Percentiles rank a stretch among this genome's conserved stretches.
Evolutionary conservation across 2,888 invertebrate genomes (phyloP).

Genomic region (Drosophila nr. perissopoda): DNA sequence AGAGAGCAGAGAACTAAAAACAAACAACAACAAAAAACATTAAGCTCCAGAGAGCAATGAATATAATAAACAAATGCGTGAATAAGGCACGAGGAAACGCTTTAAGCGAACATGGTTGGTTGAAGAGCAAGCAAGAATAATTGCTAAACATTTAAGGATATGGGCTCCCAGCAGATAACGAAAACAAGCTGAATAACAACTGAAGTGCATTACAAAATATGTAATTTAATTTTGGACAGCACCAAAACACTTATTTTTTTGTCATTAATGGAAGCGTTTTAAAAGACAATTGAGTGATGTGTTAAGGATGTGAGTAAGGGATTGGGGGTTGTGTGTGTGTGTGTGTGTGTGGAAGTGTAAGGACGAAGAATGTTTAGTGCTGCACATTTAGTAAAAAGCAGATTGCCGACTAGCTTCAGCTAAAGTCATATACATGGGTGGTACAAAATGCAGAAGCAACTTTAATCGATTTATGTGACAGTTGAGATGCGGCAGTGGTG

Average conservation of each 20-base stretch:
- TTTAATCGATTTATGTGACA: conserved; percentile 78
- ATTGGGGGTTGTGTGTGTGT: conserved; percentile 3
- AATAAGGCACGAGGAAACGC: conserved; percentile 40
- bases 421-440: conserved; percentile 13
- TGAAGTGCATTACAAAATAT: conserved; percentile 46
- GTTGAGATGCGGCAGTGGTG: conserved; percentile 20
- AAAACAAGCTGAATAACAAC: conserved; percentile 10
- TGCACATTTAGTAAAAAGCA: conserved; percentile 66
- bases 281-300: conserved; percentile 18
- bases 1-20: conserved; percentile 5
- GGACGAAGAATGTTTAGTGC: conserved; percentile 48
- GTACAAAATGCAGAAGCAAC: conserved; percentile 71
- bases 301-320: background rate
- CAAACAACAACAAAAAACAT: conserved; percentile 5
- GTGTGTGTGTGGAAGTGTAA: background rate
- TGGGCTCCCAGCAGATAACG: background rate
- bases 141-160: conserved; percentile 55
- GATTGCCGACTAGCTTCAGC: conserved; percentile 41
- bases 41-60: conserved; percentile 65
- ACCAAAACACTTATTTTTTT: conserved; percentile 30
- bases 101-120: conserved; percentile 40
- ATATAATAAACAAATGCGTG: conserved; percentile 69
- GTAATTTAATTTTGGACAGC: conserved; percentile 43
- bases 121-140: conserved; percentile 54
- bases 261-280: conserved; percentile 54